A percentile compares a stretch with the other conserved stretches of the same genome.
Evolutionary conservation across 2,888 invertebrate genomes (phyloP).

Genomic region (Cerastis leucographa): DNA sequence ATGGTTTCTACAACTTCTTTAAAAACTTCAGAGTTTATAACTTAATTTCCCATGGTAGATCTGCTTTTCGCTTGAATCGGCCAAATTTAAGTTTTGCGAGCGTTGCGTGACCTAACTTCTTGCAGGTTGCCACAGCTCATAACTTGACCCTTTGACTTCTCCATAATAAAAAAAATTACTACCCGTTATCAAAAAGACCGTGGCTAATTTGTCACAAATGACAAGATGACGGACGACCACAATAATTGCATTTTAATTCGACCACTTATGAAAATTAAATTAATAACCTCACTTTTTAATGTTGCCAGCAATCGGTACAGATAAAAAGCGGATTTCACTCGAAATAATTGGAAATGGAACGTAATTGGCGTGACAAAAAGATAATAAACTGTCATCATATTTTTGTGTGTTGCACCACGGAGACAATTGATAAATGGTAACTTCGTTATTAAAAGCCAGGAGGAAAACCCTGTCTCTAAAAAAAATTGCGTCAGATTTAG

Average conservation of each 20-base stretch:
- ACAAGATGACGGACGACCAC: slow-evolving; percentile 37
- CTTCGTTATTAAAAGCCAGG: slow-evolving; percentile 13
- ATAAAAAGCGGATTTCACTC: slow-evolving; percentile 62
- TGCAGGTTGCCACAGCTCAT: background rate
- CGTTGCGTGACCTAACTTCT: background rate
- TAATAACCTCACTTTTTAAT: slow-evolving; percentile 55
- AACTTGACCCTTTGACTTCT: slow-evolving; percentile 32
- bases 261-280: slow-evolving; percentile 63
- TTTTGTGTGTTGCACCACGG: slow-evolving; percentile 51
- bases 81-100: background rate
- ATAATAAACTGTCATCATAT: slow-evolving; percentile 67
- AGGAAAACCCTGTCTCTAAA: background rate
- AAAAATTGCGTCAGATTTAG: background rate
- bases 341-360: slow-evolving; percentile 67
- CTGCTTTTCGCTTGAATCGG: background rate
- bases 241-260: slow-evolving; percentile 63
- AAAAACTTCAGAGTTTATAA: too few species aligned
- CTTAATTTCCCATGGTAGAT: too few species aligned
- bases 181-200: slow-evolving; percentile 49
- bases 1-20: background rate
- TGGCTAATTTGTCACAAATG: slow-evolving; percentile 48
- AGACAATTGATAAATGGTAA: slow-evolving; percentile 48
- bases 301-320: slow-evolving; percentile 36
- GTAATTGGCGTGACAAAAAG: slow-evolving; percentile 70
- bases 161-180: slow-evolving; percentile 43